Percentiles rank a stretch among this genome's conserved stretches.
Conservation (phyloP, 2,113 vertebrate genomes). For the Camelus dromedarius region DNA sequence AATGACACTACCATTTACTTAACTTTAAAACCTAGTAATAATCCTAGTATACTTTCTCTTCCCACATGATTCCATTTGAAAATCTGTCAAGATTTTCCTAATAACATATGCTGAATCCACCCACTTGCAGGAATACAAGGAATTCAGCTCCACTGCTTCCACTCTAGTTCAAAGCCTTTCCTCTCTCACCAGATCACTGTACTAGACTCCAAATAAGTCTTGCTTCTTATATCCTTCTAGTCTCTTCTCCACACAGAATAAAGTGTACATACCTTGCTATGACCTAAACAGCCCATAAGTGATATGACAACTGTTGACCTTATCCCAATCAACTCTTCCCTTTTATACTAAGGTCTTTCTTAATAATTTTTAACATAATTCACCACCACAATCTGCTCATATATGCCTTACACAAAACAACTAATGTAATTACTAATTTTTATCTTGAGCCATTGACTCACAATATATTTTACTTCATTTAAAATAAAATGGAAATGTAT, state of each 20-base stretch:
- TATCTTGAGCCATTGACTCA: not conserved
- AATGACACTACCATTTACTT: not conserved
- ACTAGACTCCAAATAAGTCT: not conserved
- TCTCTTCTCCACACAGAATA: conserved; percentile 12
- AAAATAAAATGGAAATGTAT: conserved; percentile 55
- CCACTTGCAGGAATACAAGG: not conserved
- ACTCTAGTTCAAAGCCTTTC: not conserved
- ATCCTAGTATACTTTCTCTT: not conserved
- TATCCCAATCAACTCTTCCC: not conserved
- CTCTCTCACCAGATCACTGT: not conserved
- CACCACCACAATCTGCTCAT: not conserved
- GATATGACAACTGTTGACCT: not conserved
- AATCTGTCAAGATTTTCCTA: not conserved
- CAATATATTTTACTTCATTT: conserved; percentile 44
- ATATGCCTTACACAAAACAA: not conserved
- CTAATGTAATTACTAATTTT: conserved; percentile 41
- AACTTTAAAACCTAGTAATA: conserved; percentile 12
- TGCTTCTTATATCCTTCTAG: not conserved
- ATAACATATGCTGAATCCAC: not conserved
- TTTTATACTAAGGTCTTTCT: not conserved
- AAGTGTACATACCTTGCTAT: not conserved
- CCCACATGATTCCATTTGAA: not conserved
- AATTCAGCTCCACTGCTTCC: not conserved
- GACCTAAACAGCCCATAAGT: not conserved
- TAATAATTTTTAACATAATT: conserved; percentile 38